Percentiles rank a stretch among this genome's conserved stretches.
Conservation (phyloP, 2,797 vertebrate genomes). For the Lycodopsis pacificus region DNA sequence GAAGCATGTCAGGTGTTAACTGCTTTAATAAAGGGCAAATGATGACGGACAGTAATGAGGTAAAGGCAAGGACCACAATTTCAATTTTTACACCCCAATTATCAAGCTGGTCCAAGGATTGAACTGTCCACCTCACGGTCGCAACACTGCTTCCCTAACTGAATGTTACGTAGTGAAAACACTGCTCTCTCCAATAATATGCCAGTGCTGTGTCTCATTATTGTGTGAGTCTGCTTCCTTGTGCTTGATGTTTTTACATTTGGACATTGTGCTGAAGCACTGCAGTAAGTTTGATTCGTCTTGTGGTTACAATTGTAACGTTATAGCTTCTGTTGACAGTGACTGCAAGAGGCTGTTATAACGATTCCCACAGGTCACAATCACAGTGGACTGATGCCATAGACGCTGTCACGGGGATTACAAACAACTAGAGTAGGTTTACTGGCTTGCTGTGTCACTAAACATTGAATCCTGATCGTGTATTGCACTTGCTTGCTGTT, state of each 20-base stretch:
- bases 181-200: neutral
- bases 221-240: too few species aligned
- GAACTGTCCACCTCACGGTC: neutral
- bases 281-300: constrained; percentile 15
- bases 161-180: neutral
- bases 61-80: neutral
- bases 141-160: neutral
- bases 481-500: neutral
- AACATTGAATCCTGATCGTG: constrained; percentile 1
- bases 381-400: constrained; percentile 39
- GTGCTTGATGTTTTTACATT: neutral
- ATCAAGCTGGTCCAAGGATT: neutral
- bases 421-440: constrained; percentile 25
- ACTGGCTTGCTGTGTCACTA: neutral
- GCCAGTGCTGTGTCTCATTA: neutral
- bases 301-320: constrained; percentile 9
- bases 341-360: constrained; percentile 53
- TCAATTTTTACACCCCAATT: neutral
- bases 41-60: neutral
- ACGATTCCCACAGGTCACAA: constrained; percentile 32
- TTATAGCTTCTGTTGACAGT: constrained; percentile 11
- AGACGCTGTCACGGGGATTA: constrained; percentile 26
- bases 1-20: neutral
- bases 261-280: neutral
- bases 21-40: neutral